Conservation (phyloP, 2,888 invertebrate species). For the Sarcophaga caerulescens region DNA sequence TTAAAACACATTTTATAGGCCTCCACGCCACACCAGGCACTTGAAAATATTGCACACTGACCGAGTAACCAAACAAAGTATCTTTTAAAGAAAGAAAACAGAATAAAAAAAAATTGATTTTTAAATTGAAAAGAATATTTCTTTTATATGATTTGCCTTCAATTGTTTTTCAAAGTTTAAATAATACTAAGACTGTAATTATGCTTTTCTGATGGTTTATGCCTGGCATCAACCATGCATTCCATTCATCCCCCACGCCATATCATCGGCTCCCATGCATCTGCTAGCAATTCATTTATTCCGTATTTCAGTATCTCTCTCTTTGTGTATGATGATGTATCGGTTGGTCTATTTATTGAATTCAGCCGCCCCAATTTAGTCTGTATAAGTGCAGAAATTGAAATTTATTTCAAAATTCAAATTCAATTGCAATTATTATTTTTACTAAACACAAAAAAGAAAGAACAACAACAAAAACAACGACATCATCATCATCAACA, state of each 20-base stretch:
- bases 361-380: not conserved
- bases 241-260: not conserved
- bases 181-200: conserved; percentile 56
- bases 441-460: conserved; percentile 25
- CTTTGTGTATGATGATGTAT: not conserved
- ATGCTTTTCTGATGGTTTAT: conserved; percentile 52
- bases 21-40: not conserved
- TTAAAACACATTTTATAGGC: conserved; percentile 71
- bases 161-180: conserved; percentile 60
- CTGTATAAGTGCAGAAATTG: not conserved
- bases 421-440: conserved; percentile 61
- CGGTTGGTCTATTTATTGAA: conserved; percentile 7
- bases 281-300: too few relatives aligned
- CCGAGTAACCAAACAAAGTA: not conserved
- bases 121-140: not conserved
- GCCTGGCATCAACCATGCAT: conserved; percentile 23
- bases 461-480: not conserved
- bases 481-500: conserved; percentile 17
- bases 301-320: not conserved
- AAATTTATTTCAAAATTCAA: conserved; percentile 13
- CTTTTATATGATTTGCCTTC: conserved; percentile 22
- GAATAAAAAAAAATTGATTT: not conserved
- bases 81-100: not conserved
- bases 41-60: not conserved
- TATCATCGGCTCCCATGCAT: too few relatives aligned